Base-by-base conservation (phyloP, 2,888 invertebrate genomes). In the Drosophila imparisetae region DNA sequence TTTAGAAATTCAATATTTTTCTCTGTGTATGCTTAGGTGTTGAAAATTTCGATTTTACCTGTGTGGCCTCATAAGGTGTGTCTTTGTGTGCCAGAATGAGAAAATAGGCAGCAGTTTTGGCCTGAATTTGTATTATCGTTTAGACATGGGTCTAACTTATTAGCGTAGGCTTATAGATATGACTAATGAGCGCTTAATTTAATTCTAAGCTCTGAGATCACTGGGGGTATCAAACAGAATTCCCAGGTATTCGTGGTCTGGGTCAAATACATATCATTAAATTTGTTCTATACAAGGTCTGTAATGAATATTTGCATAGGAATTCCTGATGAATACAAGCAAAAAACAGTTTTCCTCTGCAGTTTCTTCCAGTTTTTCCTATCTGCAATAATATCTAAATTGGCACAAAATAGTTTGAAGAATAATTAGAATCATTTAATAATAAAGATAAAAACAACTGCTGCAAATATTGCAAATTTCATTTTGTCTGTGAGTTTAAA, bases 11-110 rank as follows among this genome's bases (percentile, higher is more conserved):
- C 2, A 8, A 45, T 45, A 15, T 36, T 30, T 57, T 58, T 29
- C 15, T 34, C 32, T 11, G 53, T 53, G 53, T 21, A 15, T 53
- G 7, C 18, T 34, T 10, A 27, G 15, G 45, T 53, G 69, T 27
- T 38, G 38, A 42, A 24, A 32, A 62, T 42, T 64, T 60, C 34
- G 29, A 38, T 34, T 29, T 50, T 73, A 66, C 72, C 73, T 72
- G 60, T 48, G 60, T 36, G 58, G 36, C 62, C 75, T 27, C 45
- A 66, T 30, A 32, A 45, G 55, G 36, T 38, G 62, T 30, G 36
- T 10, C 27, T 27, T 24, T n/a, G 21, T 38, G 30, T 15, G 32
- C 32, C 32, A 32, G 18, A 49, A 40, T 54, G 54, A 21, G 34
- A 21, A 13, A 58, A 40, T 40, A 30, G 57, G 70, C 69, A 72